Percentiles rank a stretch among this genome's conserved stretches.
Conservation (phyloP, 2,113 vertebrate genomes). For the Albula goreensis region DNA sequence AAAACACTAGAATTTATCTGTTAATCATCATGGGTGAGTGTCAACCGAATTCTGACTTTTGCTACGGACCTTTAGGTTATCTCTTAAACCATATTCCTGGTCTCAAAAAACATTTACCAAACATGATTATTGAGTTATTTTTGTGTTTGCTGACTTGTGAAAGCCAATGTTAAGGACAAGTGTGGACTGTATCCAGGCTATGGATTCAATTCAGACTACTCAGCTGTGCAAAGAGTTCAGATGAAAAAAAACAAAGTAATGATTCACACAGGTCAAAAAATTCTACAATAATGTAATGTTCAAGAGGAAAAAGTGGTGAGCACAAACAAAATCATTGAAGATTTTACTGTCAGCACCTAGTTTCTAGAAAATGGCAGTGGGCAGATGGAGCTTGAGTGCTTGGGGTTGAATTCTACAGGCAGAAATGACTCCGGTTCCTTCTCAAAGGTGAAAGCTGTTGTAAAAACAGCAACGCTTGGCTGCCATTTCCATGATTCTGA, state of each 20-base stretch:
- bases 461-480: not conserved
- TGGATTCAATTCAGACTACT: no score
- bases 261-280: not conserved
- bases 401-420: constrained; percentile 20
- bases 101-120: no score
- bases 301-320: not conserved
- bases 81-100: no score
- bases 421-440: not conserved
- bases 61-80: no score
- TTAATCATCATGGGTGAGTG: no score
- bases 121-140: no score
- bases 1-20: no score
- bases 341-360: not conserved
- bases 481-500: constrained; percentile 24
- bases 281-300: not conserved
- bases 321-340: not conserved
- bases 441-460: constrained; percentile 16
- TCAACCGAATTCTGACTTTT: no score
- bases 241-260: not conserved
- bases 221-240: not conserved
- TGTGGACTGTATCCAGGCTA: no score
- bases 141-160: no score
- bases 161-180: no score
- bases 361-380: constrained; percentile 9
- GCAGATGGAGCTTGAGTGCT: constrained; percentile 1